Evolutionary conservation across 1,140 invertebrate genomes (phyloP).

Genomic region (Popillia japonica): DNA sequence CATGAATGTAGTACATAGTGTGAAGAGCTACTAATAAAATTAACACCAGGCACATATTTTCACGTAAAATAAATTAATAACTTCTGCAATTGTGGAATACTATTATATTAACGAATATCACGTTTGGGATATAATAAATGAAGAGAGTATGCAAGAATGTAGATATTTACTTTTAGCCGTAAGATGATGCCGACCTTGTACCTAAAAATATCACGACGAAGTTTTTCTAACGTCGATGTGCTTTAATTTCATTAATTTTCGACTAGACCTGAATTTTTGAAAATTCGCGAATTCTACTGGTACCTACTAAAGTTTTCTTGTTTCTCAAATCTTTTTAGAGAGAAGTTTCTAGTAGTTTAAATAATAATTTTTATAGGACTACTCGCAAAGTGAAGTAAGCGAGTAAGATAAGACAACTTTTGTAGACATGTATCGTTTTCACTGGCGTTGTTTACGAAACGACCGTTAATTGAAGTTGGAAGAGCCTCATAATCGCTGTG

Average conservation of each 20-base stretch:
- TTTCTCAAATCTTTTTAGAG: too few species aligned
- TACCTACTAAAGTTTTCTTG: too few species aligned
- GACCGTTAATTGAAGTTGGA: background rate
- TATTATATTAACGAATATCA: background rate
- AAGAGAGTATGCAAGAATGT: constrained; percentile 10
- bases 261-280: background rate
- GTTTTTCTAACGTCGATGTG: constrained; percentile 7
- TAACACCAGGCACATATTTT: background rate
- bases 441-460: background rate
- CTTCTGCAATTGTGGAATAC: background rate
- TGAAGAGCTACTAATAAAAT: too few species aligned
- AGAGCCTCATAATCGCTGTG: constrained; percentile 1
- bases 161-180: constrained; percentile 6
- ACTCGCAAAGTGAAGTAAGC: too few species aligned
- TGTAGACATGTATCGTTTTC: background rate
- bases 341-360: too few species aligned
- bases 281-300: too few species aligned
- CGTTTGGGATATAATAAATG: background rate
- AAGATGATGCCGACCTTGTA: background rate
- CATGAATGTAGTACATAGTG: too few species aligned
- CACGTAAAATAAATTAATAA: background rate
- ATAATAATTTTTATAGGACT: too few species aligned
- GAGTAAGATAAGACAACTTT: too few species aligned
- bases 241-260: background rate
- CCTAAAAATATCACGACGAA: constrained; percentile 3